Base-by-base conservation (phyloP, 1,140 invertebrate species). In the Atta texana region DNA sequence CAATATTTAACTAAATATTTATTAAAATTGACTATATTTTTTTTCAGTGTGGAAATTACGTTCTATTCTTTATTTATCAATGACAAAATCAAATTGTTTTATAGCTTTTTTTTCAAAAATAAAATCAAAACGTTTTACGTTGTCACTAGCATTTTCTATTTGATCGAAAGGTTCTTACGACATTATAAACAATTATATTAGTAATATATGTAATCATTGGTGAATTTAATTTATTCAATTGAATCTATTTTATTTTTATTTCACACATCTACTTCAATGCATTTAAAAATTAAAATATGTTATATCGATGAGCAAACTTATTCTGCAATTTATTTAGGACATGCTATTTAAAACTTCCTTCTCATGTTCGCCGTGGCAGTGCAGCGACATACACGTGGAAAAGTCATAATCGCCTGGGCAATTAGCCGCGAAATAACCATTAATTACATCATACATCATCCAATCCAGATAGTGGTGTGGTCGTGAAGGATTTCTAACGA, bases 321-420 rank as follows among this genome's bases (percentile, higher is more conserved):
- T 51, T 49, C n/a, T 39, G n/a, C 55, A 21, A 51, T 75, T 84
- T 61, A 84, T 75, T 75, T 61, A 44, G 28, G 24, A 84, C 14
- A 12, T 34, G 69, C 12, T 74, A 72, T 61, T 75, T 75, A 84
- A 84, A 84, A 63, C 39, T 75, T 21, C 21, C 14, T 55, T 81
- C 64, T 39, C 77, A n/a, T 34, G 49, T 55, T 55, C n/a, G 28
- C 7, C 12, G 5, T 24, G 51, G 28, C 64, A 44, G 21, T 18
- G 44, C 24, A 16, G 44, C 77, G 57, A 84, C 63, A 59, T 51
- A 44, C 39, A 53, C 39, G 55, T 10, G 68, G 55, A 75, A 84
- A 84, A 78, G 74, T 64, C 76, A 75, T 88, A 88, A 88, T 88
- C 85, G 78, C 59, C 10, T 59, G 59, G 28, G 59, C 75, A 86